phyloP scores from a whole-genome alignment of 2,888 invertebrate species.

The Hyppa rectilinea region DNA sequence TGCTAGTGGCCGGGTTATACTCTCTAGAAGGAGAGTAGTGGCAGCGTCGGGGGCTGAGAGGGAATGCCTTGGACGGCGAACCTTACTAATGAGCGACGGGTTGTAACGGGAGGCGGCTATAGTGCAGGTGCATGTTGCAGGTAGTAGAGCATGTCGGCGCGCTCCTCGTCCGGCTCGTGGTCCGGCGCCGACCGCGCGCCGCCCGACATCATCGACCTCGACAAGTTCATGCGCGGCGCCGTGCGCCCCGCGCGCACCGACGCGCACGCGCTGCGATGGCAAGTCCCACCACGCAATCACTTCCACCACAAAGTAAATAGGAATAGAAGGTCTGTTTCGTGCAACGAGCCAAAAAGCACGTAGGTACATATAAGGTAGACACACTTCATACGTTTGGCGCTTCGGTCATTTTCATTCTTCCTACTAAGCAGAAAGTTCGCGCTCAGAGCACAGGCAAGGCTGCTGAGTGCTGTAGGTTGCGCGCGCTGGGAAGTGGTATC shows the following conservation, averaged over 20 bases:
- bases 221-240: conserved; percentile 82
- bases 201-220: conserved; percentile 84
- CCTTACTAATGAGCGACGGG: no score
- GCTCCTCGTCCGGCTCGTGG: conserved; percentile 70
- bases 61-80: no score
- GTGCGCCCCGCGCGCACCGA: conserved; percentile 71
- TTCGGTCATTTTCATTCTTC: not conserved
- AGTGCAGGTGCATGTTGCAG: conserved; percentile 38
- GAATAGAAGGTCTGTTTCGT: not conserved
- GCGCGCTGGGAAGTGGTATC: not conserved
- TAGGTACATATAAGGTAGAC: no score
- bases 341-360: not conserved
- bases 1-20: no score
- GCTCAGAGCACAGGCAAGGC: not conserved
- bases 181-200: conserved; percentile 61
- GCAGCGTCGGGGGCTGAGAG: no score
- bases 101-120: no score
- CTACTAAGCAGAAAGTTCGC: not conserved
- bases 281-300: conserved; percentile 2
- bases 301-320: not conserved
- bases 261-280: conserved; percentile 33
- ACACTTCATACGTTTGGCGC: not conserved
- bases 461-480: not conserved
- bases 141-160: conserved; percentile 68
- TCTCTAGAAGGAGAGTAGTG: no score